Evolutionary conservation across 2,888 invertebrate genomes (phyloP).

Genomic region (Crocallis elinguaria): DNA sequence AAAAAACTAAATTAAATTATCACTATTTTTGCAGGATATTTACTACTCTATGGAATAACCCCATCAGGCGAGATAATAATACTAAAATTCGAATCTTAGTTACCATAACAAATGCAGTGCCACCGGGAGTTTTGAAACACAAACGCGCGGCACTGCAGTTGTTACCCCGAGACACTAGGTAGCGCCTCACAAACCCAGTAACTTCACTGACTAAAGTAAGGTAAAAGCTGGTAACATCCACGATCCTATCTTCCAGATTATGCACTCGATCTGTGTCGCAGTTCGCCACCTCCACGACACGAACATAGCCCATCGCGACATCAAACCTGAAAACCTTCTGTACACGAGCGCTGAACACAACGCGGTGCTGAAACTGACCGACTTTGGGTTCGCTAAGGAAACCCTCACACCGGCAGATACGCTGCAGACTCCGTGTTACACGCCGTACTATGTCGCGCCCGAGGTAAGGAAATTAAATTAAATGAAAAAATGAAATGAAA

Average conservation of each 20-base stretch:
- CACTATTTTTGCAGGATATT: too few species aligned
- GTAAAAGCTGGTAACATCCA: neutral
- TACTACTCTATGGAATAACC: too few species aligned
- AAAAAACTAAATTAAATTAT: too few species aligned
- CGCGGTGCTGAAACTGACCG: slow-evolving; percentile 97
- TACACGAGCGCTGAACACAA: slow-evolving; percentile 91
- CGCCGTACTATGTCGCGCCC: slow-evolving; percentile 97
- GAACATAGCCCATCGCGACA: slow-evolving; percentile 98
- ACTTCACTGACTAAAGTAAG: too few species aligned
- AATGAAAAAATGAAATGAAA: too few species aligned
- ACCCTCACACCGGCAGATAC: slow-evolving; percentile 92
- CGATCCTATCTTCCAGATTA: slow-evolving; percentile 86
- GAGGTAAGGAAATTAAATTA: slow-evolving; percentile 60
- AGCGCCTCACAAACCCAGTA: too few species aligned
- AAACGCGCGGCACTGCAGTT: too few species aligned
- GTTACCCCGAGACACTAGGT: too few species aligned
- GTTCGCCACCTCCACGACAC: slow-evolving; percentile 96
- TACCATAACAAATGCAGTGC: too few species aligned
- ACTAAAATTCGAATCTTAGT: too few species aligned
- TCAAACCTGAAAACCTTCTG: slow-evolving; percentile 98
- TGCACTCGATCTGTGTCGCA: slow-evolving; percentile 98
- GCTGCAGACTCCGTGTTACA: slow-evolving; percentile 98
- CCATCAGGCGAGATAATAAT: too few species aligned
- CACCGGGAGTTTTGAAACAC: too few species aligned
- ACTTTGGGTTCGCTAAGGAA: slow-evolving; percentile 99